phyloP scores from a whole-genome alignment of 2,888 invertebrate species.

The Mimumesa dahlbomi region DNA sequence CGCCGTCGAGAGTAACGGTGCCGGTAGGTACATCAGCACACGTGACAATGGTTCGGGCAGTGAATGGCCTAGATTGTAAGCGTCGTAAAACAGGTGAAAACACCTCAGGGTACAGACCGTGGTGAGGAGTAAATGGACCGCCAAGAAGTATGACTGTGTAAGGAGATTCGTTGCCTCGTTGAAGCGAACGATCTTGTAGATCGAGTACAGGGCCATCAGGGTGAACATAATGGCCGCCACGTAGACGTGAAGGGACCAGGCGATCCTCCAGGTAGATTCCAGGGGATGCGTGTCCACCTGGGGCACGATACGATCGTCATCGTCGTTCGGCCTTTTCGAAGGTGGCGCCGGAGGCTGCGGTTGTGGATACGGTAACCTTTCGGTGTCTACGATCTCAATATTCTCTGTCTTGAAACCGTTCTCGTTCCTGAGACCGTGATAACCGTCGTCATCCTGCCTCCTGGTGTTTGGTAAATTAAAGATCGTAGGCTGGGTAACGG shows the following conservation, averaged over 20 bases:
- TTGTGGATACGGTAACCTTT: conserved; percentile 75
- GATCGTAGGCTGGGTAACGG: conserved; percentile 75
- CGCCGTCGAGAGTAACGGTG: conserved; percentile 93
- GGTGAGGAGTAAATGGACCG: conserved; percentile 91
- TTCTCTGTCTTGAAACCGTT: conserved; percentile 71
- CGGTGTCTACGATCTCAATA: conserved; percentile 75
- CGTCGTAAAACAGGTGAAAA: conserved; percentile 94
- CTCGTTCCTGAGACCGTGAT: conserved; percentile 64
- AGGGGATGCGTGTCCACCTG: conserved; percentile 80
- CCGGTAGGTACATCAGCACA: conserved; percentile 91
- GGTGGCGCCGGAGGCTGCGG: conserved; percentile 75
- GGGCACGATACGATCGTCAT: conserved; percentile 69
- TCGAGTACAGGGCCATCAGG: conserved; percentile 90
- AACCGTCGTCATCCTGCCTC: conserved; percentile 67
- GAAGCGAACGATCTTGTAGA: conserved; percentile 92
- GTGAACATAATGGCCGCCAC: conserved; percentile 92
- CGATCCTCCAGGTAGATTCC: conserved; percentile 88
- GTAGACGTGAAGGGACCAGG: conserved; percentile 96
- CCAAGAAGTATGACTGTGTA: conserved; percentile 93
- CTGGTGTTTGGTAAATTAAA: conserved; percentile 76
- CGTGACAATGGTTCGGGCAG: conserved; percentile 90
- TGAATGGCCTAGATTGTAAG: conserved; percentile 92
- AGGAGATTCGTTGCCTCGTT: conserved; percentile 93
- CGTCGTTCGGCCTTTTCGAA: conserved; percentile 70
- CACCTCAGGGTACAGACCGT: conserved; percentile 91